Percentiles rank a stretch among this genome's conserved stretches.
Evolutionary conservation across 2,888 invertebrate species (phyloP).

Genomic region (Microctonus hyperodae): DNA sequence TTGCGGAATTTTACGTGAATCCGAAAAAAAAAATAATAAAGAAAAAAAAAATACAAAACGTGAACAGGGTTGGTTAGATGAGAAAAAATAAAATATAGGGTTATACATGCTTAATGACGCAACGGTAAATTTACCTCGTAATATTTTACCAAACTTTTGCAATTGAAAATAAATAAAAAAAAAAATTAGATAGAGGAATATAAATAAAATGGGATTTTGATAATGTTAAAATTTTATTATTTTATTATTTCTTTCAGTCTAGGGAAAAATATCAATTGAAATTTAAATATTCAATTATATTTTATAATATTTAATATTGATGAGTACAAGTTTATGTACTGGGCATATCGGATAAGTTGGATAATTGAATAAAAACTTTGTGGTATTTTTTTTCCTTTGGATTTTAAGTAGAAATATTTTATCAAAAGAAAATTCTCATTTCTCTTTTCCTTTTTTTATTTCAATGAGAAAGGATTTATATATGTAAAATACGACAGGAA

Average conservation of each 20-base stretch:
- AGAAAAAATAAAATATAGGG: neutral
- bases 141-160: neutral
- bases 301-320: neutral
- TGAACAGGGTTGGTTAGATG: neutral
- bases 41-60: neutral
- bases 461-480: neutral
- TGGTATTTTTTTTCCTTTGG: neutral
- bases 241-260: neutral
- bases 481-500: neutral
- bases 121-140: neutral
- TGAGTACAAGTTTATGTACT: neutral
- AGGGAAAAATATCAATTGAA: neutral
- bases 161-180: neutral
- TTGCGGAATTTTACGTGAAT: slow-evolving; percentile 2
- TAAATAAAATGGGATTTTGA: neutral
- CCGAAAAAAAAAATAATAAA: too few relatives aligned
- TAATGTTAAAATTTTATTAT: too few relatives aligned
- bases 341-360: neutral
- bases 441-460: too few relatives aligned
- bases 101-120: neutral
- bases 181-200: neutral
- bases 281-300: neutral
- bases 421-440: neutral
- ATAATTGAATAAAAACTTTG: neutral
- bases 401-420: neutral